Base-by-base conservation (phyloP, 35 echinoderm and acorn worm species). In the Hemicentrotus pulcherrimus region DNA sequence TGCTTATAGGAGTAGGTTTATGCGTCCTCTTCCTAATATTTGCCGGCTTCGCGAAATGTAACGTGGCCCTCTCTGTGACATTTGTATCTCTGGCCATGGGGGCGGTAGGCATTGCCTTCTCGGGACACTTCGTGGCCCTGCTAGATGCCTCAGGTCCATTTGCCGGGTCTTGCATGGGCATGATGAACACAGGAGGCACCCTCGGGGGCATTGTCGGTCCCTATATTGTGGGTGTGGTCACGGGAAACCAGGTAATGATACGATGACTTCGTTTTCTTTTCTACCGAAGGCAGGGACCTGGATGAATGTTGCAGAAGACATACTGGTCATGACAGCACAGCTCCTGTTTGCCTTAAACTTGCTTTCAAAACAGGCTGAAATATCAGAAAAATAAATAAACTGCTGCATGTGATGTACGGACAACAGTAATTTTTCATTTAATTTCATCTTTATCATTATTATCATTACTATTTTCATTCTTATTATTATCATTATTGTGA, bases 131-230 rank as follows among this genome's bases (percentile, higher is more conserved):
- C 24, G 88, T 97, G 46, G 97, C 97, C 31, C 96, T 97, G 92
- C 61, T 99, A 50, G 98, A 99, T 46, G 87, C 97, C 11, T 94
- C 98, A 0, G 96, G 96, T 15, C 52, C 61, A 28, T 99, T 96
- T 94, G 96, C 98, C 14, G 98, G 98, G 31, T 8, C 96, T 0
- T 47, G 97, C 35, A 96, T 99, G 96, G 98, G 98, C 9, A 94
- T 99, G 28, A 96, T 96, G 33, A 99, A 99, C 88, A 96, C 88
- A 45, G 95, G 92, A 61, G 98, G 87, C 11, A 99, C 96, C 9
- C 96, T 97, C 35, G 95, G 96, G 86, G 98, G 98, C 85, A 97
- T 99, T 61, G 85, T 96, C 11, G 96, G 96, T 9, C 98, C 98
- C 46, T 31, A 52, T 10, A 94, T 99, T 14, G 97, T 97, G 2